phyloP scores from a whole-genome alignment of 2,113 vertebrate genomes.

The Platysteira castanea region DNA sequence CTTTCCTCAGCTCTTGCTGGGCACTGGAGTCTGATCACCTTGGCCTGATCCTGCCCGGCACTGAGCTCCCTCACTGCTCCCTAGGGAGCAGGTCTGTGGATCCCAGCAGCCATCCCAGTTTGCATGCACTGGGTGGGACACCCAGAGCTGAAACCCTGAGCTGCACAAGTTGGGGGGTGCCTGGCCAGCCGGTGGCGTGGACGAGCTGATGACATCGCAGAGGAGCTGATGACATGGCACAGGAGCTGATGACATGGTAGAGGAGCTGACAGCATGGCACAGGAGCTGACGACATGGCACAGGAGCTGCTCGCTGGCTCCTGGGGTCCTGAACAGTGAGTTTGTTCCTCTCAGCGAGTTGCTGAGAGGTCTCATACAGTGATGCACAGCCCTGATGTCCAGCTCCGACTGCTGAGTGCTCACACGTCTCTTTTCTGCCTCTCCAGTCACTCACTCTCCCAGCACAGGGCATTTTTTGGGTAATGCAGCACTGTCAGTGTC shows the following conservation, averaged over 20 bases:
- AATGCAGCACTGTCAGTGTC: background rate
- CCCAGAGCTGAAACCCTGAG: background rate
- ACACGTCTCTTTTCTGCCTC: background rate
- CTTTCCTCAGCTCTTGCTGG: background rate
- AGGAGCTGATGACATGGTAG: background rate
- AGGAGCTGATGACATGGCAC: background rate
- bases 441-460: background rate
- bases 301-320: background rate
- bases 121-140: background rate
- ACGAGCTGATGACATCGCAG: background rate
- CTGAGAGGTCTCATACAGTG: background rate
- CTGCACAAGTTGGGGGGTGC: background rate
- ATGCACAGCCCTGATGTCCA: background rate
- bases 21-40: background rate
- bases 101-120: background rate
- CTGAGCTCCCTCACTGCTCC: background rate
- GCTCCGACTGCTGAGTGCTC: background rate
- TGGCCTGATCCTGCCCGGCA: background rate
- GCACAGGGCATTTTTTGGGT: background rate
- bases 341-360: background rate
- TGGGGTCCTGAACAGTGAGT: rapidly evolving
- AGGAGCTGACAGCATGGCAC: too few species aligned
- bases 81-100: background rate
- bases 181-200: rapidly evolving
- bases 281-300: background rate